Evolutionary conservation across 2,888 invertebrate genomes (phyloP), one percentile per base, ranked within the genome.

Genomic region (Pseudoips prasinana): DNA sequence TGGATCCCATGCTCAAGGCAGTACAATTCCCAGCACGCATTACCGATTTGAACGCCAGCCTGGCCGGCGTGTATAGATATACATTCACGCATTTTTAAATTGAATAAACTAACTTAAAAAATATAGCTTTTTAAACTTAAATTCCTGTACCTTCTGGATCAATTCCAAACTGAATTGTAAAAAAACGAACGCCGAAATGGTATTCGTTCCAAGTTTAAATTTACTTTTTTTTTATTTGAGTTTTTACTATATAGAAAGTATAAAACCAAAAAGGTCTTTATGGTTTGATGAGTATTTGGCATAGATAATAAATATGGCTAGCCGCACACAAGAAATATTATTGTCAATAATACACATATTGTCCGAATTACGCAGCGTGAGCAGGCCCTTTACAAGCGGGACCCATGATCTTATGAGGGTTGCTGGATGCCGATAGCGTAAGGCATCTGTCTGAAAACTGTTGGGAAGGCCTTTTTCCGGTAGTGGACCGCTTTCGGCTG

Each of bases 11-110:
- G 95, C 69, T 95, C 95, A 49, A 95, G 82, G 67, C 95, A 95
- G 76, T 95, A 95, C 43, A 95, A 79, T 73, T 95, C 95, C 95
- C 95, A 95, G 70, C 95, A 95, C 65, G 95, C 95, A 69, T 95
- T 95, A 58, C 95, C 95, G 56, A 95, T 95, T 83, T 95, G 95
- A 58, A 95, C 95, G 64, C 95, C 95, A 5, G 85, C 85, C 51
- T 85, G 86, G 1, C 86, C 86, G 51, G 77, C 64, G 65, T 90
- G 86, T 62, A 86, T 86, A 31, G 86, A 86, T 73, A 86, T 86
- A 49, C 86, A 86, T 65, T 86, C 86, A 69, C 86, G 86, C 86
- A 86, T 85, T 58, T 55, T 69, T 48, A 58, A 55, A 58, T 49
- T 45, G 35, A 29, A 46, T 29, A 33, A 47, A 46, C 41, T 41